These are phyloP conservation scores for Pachyrhynchus sulphureomaculatus DNA, from an alignment of 1,140 invertebrate genomes.

Conservation along the genomic window DNA sequence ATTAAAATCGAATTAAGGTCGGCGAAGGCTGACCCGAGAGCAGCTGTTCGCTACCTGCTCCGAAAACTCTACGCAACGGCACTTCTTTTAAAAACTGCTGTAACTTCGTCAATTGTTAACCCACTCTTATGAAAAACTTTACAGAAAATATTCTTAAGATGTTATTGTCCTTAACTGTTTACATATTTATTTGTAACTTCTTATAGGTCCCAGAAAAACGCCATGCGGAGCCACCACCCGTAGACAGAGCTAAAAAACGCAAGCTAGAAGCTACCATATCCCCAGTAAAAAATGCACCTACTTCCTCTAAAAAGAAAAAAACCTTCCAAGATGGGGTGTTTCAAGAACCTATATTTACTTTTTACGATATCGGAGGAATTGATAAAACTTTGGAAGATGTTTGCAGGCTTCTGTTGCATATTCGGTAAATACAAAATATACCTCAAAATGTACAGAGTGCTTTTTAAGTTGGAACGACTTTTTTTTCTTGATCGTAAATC, in stretches of 20 bases:
- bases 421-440: constrained; percentile 51
- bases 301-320: constrained; percentile 32
- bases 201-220: constrained; percentile 1
- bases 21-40: too few species aligned
- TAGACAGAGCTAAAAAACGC: constrained; percentile 21
- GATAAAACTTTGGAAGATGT: constrained; percentile 73
- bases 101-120: too few species aligned
- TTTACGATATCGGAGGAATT: constrained; percentile 71
- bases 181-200: too few species aligned
- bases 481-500: too few species aligned
- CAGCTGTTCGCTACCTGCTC: too few species aligned
- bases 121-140: too few species aligned
- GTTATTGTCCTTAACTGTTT: too few species aligned
- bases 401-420: constrained; percentile 76
- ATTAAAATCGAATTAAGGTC: too few species aligned
- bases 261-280: constrained; percentile 45
- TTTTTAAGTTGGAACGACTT: background rate
- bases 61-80: too few species aligned
- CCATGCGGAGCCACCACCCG: background rate
- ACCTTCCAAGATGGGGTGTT: background rate
- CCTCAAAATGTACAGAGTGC: constrained; percentile 37
- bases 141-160: too few species aligned
- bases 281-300: constrained; percentile 53
- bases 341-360: constrained; percentile 32
- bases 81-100: too few species aligned